Evolutionary conservation across 2,797 vertebrate genomes (phyloP).

Genomic region (Sarcoramphus papa): DNA sequence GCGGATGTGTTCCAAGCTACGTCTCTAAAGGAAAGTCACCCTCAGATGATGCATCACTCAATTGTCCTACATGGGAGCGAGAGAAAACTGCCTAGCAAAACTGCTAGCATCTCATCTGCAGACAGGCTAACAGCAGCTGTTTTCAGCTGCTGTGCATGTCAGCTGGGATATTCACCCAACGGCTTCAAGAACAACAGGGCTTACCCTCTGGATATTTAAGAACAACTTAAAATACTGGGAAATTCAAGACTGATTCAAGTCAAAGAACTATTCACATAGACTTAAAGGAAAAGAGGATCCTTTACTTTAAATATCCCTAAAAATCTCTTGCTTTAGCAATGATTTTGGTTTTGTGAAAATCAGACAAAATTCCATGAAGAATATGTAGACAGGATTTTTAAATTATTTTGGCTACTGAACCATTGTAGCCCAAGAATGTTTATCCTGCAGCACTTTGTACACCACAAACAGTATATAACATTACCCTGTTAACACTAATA

Average conservation of each 20-base stretch:
- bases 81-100: neutral
- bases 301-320: neutral
- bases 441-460: neutral
- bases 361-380: neutral
- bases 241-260: neutral
- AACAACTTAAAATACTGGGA: neutral
- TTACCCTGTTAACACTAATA: conserved; percentile 42
- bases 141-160: neutral
- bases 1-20: neutral
- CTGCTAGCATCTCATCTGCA: neutral
- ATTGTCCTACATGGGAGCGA: neutral
- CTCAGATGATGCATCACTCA: neutral
- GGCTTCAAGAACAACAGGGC: neutral
- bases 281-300: neutral
- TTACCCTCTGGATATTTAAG: neutral
- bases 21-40: neutral
- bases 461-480: neutral
- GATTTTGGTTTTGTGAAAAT: neutral
- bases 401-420: neutral
- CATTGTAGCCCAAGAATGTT: neutral
- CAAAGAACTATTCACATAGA: neutral
- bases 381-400: neutral
- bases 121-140: neutral
- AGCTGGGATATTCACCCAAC: neutral
- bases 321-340: neutral